A percentile compares a stretch with the other conserved stretches of the same genome.
These are phyloP conservation scores for Nasonia longicornis DNA, from an alignment of 1,140 invertebrate genomes.

Conservation along the genomic window DNA sequence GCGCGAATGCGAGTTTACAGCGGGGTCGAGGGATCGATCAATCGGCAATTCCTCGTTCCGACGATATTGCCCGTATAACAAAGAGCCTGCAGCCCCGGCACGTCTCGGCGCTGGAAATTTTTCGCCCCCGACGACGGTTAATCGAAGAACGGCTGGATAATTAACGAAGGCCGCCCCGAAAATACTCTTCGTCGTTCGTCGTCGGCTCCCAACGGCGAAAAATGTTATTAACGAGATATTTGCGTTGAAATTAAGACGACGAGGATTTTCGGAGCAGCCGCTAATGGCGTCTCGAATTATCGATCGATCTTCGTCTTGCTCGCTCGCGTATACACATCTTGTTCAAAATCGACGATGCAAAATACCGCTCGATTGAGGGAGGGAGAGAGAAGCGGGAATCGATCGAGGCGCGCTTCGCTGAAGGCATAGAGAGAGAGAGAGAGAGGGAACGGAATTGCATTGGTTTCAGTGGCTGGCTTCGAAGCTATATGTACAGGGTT, in stretches of 20 bases:
- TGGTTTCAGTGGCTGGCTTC: conserved; percentile 9
- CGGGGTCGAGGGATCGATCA: not conserved
- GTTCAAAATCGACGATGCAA: conserved; percentile 50
- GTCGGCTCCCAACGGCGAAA: not conserved
- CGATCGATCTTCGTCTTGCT: conserved; percentile 36
- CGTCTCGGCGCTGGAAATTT: too few species aligned
- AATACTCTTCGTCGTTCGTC: not conserved
- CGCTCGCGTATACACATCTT: conserved; percentile 38
- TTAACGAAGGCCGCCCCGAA: not conserved
- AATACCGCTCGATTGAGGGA: not conserved
- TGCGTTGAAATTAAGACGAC: conserved; percentile 14
- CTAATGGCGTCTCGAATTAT: conserved; percentile 53
- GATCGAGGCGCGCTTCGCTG: conserved; percentile 4
- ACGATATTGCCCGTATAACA: too few species aligned
- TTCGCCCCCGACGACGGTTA: not conserved
- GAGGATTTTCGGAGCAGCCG: conserved; percentile 13
- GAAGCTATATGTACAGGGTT: not conserved
- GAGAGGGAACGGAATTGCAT: conserved; percentile 4
- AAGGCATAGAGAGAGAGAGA: not conserved
- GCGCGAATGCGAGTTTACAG: too few species aligned
- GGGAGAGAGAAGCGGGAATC: not conserved
- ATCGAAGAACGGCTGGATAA: not conserved
- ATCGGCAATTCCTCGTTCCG: too few species aligned
- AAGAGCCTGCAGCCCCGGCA: too few species aligned
- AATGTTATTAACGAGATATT: conserved; percentile 24